phyloP scores from a whole-genome alignment of 2,113 vertebrate species.

The Chaenocephalus aceratus region DNA sequence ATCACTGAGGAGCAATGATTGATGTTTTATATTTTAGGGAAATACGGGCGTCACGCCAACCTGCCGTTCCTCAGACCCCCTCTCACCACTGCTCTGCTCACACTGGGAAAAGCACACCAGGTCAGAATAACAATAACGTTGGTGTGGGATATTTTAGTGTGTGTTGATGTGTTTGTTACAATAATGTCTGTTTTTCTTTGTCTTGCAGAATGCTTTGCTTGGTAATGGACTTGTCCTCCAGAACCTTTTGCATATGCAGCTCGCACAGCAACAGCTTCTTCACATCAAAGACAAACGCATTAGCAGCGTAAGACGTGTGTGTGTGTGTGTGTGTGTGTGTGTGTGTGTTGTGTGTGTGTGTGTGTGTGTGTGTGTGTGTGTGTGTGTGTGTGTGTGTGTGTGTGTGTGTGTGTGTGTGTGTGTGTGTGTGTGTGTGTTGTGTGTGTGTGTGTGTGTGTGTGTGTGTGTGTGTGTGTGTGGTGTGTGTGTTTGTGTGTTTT shows the following conservation, averaged over 20 bases:
- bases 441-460: not conserved
- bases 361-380: too few relatives aligned
- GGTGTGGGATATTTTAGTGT: not conserved
- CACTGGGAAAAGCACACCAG: constrained; percentile 94
- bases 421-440: constrained; percentile 10
- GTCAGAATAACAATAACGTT: constrained; percentile 72
- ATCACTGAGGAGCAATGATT: not conserved
- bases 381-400: not conserved
- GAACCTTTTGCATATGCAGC: constrained; percentile 89
- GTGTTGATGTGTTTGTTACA: not conserved
- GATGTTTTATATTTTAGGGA: constrained; percentile 75
- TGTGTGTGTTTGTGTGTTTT: not conserved
- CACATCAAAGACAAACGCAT: constrained; percentile 91
- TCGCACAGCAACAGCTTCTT: constrained; percentile 91
- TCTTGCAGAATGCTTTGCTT: constrained; percentile 87
- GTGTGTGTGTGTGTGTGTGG: not conserved
- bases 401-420: not conserved
- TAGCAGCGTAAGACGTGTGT: constrained; percentile 86
- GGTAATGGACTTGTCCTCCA: constrained; percentile 90
- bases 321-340: not conserved
- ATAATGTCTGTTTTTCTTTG: not conserved
- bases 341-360: too few relatives aligned
- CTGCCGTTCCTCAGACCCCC: constrained; percentile 90
- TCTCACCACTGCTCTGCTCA: constrained; percentile 89
- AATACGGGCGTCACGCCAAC: constrained; percentile 87